A percentile compares a stretch with the other conserved stretches of the same genome.
Conservation (phyloP, 1,140 invertebrate species). For the Saccostrea echinata region DNA sequence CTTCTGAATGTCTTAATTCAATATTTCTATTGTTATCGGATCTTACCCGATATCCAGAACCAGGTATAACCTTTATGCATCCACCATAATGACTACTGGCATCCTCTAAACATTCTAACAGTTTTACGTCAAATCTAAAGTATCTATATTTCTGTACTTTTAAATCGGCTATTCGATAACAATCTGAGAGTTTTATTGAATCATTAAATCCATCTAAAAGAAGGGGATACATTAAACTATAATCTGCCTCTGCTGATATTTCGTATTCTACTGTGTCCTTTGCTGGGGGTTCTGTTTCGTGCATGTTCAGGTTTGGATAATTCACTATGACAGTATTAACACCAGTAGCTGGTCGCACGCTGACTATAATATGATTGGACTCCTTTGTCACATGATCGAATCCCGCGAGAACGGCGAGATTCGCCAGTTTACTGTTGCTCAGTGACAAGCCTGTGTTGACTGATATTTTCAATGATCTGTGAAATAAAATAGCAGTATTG, state of each 20-base stretch:
- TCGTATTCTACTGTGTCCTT: constrained; percentile 35
- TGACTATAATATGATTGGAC: not conserved
- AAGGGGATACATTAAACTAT: constrained; percentile 34
- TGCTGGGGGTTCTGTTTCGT: constrained; percentile 22
- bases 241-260: constrained; percentile 19
- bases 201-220: constrained; percentile 56
- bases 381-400: constrained; percentile 54
- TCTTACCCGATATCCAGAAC: constrained; percentile 51
- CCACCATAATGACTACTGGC: constrained; percentile 40
- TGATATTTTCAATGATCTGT: constrained; percentile 41
- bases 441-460: not conserved
- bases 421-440: constrained; percentile 38
- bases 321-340: not conserved
- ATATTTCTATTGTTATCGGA: constrained; percentile 56
- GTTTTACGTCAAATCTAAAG: constrained; percentile 53
- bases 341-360: constrained; percentile 2
- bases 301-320: constrained; percentile 40
- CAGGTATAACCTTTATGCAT: constrained; percentile 40
- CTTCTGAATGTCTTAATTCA: constrained; percentile 56
- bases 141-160: constrained; percentile 47
- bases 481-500: not conserved
- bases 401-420: constrained; percentile 52
- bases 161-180: constrained; percentile 55
- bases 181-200: constrained; percentile 46
- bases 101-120: constrained; percentile 58